A percentile compares a stretch with the other conserved stretches of the same genome.
phyloP scores from a whole-genome alignment of 2,888 invertebrate genomes.

The Rhorus exstirpatorius region DNA sequence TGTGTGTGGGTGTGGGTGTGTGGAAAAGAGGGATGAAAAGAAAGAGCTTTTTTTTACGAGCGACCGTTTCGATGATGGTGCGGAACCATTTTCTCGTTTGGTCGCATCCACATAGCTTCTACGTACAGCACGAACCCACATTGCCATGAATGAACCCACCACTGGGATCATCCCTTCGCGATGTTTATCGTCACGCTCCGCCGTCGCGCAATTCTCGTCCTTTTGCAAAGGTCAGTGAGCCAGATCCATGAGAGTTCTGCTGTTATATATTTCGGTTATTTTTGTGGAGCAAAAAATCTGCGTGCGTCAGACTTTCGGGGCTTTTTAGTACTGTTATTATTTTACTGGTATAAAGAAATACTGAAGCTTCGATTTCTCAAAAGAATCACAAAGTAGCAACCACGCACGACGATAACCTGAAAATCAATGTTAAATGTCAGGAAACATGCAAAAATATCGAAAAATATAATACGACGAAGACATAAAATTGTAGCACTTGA shows the following conservation, averaged over 20 bases:
- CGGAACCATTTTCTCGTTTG: conserved; percentile 57
- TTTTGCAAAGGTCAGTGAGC: conserved; percentile 44
- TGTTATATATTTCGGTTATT: background rate
- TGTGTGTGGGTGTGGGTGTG: conserved; percentile 18
- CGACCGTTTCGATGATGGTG: conserved; percentile 67
- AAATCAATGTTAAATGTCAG: no score
- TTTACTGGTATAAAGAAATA: no score
- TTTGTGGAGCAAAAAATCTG: background rate
- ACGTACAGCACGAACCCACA: conserved; percentile 16
- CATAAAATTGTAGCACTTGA: no score
- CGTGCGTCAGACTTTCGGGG: background rate
- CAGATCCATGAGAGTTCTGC: background rate
- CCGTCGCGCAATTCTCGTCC: conserved; percentile 8
- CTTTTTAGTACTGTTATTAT: no score
- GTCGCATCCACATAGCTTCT: conserved; percentile 34
- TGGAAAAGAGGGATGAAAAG: conserved; percentile 17
- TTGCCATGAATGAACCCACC: conserved; percentile 13
- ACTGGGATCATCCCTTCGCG: conserved; percentile 32
- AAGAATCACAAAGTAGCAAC: no score
- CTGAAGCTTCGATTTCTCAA: no score
- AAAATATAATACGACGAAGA: background rate
- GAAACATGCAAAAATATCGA: background rate
- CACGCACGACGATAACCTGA: no score
- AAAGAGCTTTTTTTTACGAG: conserved; percentile 67
- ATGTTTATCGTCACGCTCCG: conserved; percentile 8